Percentiles rank a stretch among this genome's conserved stretches.
phyloP scores from a whole-genome alignment of 2,113 vertebrate species.

The Lophotis ruficrista region DNA sequence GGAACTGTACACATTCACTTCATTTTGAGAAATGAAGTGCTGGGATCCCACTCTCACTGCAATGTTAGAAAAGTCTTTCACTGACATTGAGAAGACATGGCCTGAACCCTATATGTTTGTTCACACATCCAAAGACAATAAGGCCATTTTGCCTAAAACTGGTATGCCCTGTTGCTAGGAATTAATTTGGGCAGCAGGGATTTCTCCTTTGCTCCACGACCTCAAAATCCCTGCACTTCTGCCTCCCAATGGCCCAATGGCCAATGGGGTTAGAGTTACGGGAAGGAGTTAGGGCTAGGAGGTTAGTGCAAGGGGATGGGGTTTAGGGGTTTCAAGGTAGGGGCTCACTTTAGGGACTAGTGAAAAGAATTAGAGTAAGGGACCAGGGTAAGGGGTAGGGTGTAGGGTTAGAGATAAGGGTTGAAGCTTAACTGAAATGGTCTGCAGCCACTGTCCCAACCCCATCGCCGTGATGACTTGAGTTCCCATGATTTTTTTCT shows the following conservation, averaged over 20 bases:
- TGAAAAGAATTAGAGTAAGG: not conserved
- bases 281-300: not conserved
- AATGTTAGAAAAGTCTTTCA: not conserved
- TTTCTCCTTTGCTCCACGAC: not conserved
- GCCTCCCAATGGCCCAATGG: not conserved
- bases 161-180: not conserved
- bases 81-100: not conserved
- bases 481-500: not conserved
- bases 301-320: fast-evolving
- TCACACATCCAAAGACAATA: not conserved
- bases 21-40: not conserved
- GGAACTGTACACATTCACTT: not conserved
- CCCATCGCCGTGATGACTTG: not conserved
- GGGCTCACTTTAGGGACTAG: not conserved
- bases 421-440: not conserved
- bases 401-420: not conserved
- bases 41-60: not conserved
- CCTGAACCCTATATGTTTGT: not conserved
- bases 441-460: not conserved
- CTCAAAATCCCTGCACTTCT: not conserved
- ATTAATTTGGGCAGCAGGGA: not conserved
- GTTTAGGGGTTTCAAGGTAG: not conserved
- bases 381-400: not conserved
- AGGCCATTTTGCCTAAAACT: not conserved
- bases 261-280: not conserved